Base-by-base conservation (phyloP, 2,888 invertebrate genomes). In the Amblyjoppa proteus region DNA sequence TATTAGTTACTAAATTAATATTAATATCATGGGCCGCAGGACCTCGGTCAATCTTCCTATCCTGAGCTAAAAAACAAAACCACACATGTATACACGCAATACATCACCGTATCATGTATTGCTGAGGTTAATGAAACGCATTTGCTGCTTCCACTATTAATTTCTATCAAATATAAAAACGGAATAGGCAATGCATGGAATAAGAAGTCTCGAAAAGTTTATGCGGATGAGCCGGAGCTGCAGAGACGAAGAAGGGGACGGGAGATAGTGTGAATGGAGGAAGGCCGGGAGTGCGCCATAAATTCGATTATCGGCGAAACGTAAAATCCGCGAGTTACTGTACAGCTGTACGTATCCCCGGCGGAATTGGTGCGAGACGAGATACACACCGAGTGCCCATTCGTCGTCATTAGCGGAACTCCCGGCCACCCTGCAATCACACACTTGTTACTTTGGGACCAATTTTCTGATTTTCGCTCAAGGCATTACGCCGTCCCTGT, bases 401-500 rank as follows among this genome's bases (percentile, higher is more conserved):
- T 71, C 70, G 73, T 70, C 53, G 81, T 87, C 80, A 87, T 87
- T 87, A 87, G 75, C 80, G 78, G 82, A 75, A 74, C 16, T 68
- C 7, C 64, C 73, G 79, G 80, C 85, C 85, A 87, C 87, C 88
- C 88, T 86, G 87, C 88, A 89, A 89, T 89, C 90, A 89, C 88
- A 88, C 83, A 88, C 88, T 89, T 88, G 89, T 88, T 88, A 90
- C 88, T 87, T 88, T 88, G 84, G 85, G 88, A 86, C 88, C 89
- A 89, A 91, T 90, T 89, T 90, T 88, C 88, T 88, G 88, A 89
- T 87, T 88, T 89, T 89, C 87, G 86, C 88, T 88, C 87, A 70
- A 70, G 86, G 83, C 84, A 83, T 86, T 86, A 79, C 82, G 41
- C 81, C 73, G 78, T 82, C 82, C 84, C 78, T 20, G 53, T 68